Conservation (phyloP, 2,888 invertebrate genomes). For the Hirudinaria manillensis region DNA sequence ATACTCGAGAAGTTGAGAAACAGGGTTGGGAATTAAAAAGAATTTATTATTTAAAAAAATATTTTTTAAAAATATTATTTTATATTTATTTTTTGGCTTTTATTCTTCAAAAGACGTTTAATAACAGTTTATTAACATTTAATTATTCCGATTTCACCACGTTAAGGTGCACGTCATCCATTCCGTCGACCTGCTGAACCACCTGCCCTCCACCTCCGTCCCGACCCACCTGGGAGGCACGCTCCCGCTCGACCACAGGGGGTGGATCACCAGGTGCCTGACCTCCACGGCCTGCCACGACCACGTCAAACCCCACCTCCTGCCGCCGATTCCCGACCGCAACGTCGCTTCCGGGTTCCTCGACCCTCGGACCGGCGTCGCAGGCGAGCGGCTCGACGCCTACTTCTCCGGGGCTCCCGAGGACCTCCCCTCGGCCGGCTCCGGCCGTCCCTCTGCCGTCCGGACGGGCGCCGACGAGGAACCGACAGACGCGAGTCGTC, state of each 20-base stretch:
- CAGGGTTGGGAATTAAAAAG: slow-evolving; percentile 60
- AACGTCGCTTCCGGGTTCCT: not conserved
- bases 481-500: not conserved
- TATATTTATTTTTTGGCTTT: not conserved
- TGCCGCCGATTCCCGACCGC: not conserved
- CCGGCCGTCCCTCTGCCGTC: not conserved
- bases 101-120: too few relatives aligned
- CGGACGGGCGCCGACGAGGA: not conserved
- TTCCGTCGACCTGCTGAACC: slow-evolving; percentile 77
- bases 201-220: slow-evolving; percentile 82
- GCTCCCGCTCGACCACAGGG: slow-evolving; percentile 76
- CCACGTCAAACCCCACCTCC: not conserved
- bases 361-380: not conserved
- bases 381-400: not conserved
- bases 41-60: not conserved
- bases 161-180: slow-evolving; percentile 76
- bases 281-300: slow-evolving; percentile 21
- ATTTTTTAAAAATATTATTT: not conserved
- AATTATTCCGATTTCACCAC: not conserved
- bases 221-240: slow-evolving; percentile 82
- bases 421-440: not conserved
- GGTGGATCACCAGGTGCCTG: slow-evolving; percentile 68
- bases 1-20: slow-evolving; percentile 90
- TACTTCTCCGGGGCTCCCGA: not conserved
- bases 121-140: not conserved